Conservation (phyloP, 2,797 vertebrate species). For the Ceryle rudis region DNA sequence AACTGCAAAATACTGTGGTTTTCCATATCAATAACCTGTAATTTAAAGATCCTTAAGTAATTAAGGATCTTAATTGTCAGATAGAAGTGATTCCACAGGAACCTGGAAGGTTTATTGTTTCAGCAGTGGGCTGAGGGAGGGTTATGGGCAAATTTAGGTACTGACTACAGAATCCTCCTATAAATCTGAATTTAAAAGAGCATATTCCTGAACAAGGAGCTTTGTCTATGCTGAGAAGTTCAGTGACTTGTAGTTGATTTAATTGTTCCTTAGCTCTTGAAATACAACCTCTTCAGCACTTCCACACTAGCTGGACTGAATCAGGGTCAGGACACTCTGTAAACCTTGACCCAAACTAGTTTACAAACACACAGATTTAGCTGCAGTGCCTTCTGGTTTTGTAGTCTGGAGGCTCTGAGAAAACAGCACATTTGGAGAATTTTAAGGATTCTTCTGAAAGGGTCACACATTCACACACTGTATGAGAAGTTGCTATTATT, state of each 20-base stretch:
- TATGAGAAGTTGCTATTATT: background rate
- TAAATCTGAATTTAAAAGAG: background rate
- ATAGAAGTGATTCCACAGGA: background rate
- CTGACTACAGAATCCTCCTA: background rate
- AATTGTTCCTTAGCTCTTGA: constrained; percentile 10
- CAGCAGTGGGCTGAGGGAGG: background rate
- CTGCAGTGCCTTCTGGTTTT: background rate
- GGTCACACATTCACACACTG: background rate
- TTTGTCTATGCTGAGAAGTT: background rate
- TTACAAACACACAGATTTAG: background rate
- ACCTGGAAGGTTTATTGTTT: background rate
- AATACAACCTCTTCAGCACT: background rate
- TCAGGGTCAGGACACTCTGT: background rate
- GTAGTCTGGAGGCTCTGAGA: background rate
- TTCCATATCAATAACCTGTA: background rate
- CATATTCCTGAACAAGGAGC: background rate
- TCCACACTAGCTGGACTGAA: background rate
- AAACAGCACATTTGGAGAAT: background rate
- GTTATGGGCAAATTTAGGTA: background rate
- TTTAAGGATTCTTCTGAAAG: background rate
- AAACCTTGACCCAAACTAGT: background rate
- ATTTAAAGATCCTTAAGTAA: background rate
- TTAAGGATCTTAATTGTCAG: background rate
- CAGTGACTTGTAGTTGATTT: background rate
- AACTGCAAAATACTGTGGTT: background rate